Conservation (phyloP, 2,113 vertebrate species). For the Charadrius vociferus region DNA sequence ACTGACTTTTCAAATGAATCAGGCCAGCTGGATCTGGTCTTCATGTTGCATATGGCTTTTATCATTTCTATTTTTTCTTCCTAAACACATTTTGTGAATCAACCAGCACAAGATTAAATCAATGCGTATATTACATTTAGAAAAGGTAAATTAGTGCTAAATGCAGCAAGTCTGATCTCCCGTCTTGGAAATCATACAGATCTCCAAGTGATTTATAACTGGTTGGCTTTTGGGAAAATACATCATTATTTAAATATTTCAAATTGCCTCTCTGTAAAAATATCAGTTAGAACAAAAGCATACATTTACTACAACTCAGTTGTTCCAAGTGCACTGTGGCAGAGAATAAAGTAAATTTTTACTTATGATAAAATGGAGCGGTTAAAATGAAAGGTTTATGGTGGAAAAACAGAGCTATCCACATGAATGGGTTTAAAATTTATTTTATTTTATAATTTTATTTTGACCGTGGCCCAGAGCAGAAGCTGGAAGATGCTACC, state of each 20-base stretch:
- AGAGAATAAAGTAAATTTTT: conserved; percentile 49
- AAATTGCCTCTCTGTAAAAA: conserved; percentile 51
- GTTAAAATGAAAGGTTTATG: conserved; percentile 55
- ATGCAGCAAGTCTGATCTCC: conserved; percentile 12
- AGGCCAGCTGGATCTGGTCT: neutral
- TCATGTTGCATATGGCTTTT: neutral
- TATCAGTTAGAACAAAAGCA: conserved; percentile 56
- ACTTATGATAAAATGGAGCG: conserved; percentile 35
- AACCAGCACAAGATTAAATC: neutral
- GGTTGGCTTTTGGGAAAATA: conserved; percentile 42
- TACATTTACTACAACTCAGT: conserved; percentile 46
- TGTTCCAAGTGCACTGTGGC: conserved; percentile 24
- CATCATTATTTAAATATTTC: conserved; percentile 61
- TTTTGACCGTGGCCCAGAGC: conserved; percentile 32
- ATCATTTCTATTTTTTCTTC: neutral
- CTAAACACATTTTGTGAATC: neutral
- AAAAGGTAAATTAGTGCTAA: conserved; percentile 40
- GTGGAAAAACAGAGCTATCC: conserved; percentile 36
- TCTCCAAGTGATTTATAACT: conserved; percentile 31
- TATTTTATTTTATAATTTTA: conserved; percentile 29
- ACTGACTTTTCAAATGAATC: neutral
- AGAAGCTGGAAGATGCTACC: conserved; percentile 29
- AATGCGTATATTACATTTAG: neutral
- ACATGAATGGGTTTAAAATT: conserved; percentile 15
- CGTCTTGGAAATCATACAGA: conserved; percentile 22